Percentiles rank a stretch among this genome's conserved stretches.
phyloP scores from a whole-genome alignment of 2,888 invertebrate genomes.

The Embidobia sp. region DNA sequence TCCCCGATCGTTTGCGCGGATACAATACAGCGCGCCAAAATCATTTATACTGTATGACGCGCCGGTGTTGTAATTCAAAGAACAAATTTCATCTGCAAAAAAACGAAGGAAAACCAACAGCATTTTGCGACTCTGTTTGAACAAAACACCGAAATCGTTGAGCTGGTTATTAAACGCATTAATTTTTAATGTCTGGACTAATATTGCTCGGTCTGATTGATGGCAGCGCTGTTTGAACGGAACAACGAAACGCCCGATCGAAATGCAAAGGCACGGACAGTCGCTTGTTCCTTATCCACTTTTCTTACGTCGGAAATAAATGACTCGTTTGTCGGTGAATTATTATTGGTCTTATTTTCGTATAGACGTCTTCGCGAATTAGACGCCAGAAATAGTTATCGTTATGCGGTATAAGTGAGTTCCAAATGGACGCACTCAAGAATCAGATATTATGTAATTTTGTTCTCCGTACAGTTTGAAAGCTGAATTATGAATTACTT shows the following conservation, averaged over 20 bases:
- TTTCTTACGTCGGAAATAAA: not conserved
- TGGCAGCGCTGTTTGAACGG: no score
- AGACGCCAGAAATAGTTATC: slow-evolving; percentile 2
- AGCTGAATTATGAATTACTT: not conserved
- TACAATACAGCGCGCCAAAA: slow-evolving; percentile 60
- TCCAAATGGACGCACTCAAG: not conserved
- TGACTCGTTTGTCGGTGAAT: not conserved
- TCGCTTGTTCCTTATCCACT: not conserved
- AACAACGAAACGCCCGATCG: no score
- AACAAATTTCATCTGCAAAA: slow-evolving; percentile 48
- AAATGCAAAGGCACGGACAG: no score
- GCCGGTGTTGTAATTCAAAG: slow-evolving; percentile 51
- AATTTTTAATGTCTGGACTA: slow-evolving; percentile 24
- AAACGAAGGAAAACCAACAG: slow-evolving; percentile 28
- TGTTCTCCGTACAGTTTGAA: not conserved
- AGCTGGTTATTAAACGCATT: slow-evolving; percentile 22
- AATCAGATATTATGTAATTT: slow-evolving; percentile 5
- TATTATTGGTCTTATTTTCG: not conserved
- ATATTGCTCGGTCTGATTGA: slow-evolving; percentile 18
- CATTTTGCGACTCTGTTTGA: slow-evolving; percentile 17
- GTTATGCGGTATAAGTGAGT: not conserved
- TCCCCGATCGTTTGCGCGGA: slow-evolving; percentile 62
- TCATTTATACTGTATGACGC: slow-evolving; percentile 62
- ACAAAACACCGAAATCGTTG: slow-evolving; percentile 18
- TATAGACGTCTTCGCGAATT: not conserved